phyloP scores from a whole-genome alignment of 2,113 vertebrate genomes.

The Glaucidium brasilianum region DNA sequence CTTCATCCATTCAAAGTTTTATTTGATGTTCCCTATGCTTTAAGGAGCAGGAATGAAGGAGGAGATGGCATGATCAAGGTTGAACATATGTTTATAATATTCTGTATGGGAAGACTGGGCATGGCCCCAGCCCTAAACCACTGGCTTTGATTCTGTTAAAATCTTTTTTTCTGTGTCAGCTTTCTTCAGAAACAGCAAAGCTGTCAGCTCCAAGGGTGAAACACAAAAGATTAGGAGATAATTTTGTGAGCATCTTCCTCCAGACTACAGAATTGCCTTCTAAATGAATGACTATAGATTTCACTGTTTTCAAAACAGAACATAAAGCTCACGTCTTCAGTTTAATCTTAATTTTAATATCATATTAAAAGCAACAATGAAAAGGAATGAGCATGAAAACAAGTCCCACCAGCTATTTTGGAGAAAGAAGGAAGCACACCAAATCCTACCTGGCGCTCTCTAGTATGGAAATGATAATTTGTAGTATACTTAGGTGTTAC shows the following conservation, averaged over 20 bases:
- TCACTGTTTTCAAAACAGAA: background rate
- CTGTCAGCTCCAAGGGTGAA: background rate
- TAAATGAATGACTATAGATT: background rate
- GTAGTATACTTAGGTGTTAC: background rate
- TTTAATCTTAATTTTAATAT: background rate
- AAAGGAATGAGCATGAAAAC: background rate
- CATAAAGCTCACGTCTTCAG: background rate
- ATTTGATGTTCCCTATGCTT: background rate
- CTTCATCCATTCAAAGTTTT: background rate
- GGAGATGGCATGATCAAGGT: background rate
- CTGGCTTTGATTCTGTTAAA: background rate
- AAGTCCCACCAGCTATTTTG: background rate
- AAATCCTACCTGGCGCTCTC: background rate
- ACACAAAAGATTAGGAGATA: background rate
- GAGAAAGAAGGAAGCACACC: background rate
- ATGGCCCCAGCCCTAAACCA: background rate
- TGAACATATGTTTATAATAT: background rate
- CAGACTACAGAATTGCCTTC: background rate
- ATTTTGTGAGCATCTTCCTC: background rate
- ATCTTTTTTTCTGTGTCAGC: background rate
- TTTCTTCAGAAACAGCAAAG: background rate
- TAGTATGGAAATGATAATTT: background rate
- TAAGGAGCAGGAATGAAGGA: background rate
- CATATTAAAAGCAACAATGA: background rate
- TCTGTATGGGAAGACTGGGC: background rate